Evolutionary conservation across 2,113 vertebrate species (phyloP).

Genomic region (Heterocephalus glaber): DNA sequence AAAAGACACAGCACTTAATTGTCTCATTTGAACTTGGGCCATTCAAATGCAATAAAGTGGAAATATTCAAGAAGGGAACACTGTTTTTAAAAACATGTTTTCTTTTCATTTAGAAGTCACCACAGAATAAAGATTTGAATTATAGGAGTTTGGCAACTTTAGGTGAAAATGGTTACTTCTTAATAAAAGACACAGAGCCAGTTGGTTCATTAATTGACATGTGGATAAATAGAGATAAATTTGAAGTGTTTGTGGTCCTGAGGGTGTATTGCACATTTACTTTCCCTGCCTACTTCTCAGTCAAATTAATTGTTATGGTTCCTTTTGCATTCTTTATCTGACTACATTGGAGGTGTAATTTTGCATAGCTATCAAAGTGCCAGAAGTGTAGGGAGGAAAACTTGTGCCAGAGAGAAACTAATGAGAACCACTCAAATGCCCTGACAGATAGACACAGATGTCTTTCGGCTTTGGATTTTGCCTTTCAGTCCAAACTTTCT

Average conservation of each 20-base stretch:
- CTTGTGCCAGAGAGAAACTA: neutral
- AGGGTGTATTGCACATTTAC: conserved; percentile 26
- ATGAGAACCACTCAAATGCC: neutral
- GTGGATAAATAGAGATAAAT: conserved; percentile 70
- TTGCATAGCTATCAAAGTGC: conserved; percentile 31
- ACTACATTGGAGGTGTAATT: conserved; percentile 46
- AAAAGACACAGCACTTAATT: conserved; percentile 87
- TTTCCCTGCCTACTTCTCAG: conserved; percentile 60
- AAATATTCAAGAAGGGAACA: conserved; percentile 84
- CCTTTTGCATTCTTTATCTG: conserved; percentile 60
- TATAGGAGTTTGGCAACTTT: conserved; percentile 58
- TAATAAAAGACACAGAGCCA: conserved; percentile 45
- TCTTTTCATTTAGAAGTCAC: conserved; percentile 68
- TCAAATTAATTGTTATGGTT: conserved; percentile 60
- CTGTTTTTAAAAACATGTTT: conserved; percentile 71
- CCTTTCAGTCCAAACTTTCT: neutral
- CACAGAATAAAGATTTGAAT: conserved; percentile 24
- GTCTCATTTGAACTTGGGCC: conserved; percentile 87
- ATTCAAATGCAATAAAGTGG: conserved; percentile 86
- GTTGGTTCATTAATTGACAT: conserved; percentile 68
- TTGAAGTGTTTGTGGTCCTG: conserved; percentile 63
- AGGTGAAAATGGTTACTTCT: conserved; percentile 53
- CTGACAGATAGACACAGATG: neutral
- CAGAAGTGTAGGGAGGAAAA: neutral
- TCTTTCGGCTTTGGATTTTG: neutral